Percentiles rank a stretch among this genome's conserved stretches.
Conservation (phyloP, 2,113 vertebrate species). For the Cisticola juncidis region DNA sequence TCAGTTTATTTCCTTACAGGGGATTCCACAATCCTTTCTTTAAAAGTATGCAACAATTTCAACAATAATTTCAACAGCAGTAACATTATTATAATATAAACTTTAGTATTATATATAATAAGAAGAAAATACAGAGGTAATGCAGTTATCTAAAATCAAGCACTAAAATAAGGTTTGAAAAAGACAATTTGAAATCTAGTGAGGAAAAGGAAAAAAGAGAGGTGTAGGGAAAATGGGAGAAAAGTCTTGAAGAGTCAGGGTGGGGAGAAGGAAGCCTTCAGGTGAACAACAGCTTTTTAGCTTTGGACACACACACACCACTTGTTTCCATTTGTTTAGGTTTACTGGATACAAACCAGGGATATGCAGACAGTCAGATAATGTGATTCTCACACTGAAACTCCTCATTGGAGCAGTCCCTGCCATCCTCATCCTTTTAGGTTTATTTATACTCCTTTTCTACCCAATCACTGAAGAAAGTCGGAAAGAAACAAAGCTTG, state of each 20-base stretch:
- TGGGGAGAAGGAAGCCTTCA: not conserved
- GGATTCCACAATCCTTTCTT: not conserved
- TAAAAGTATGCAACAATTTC: not conserved
- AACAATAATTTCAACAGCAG: not conserved
- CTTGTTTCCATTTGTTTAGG: slow-evolving; percentile 68
- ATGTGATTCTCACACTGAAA: slow-evolving; percentile 88
- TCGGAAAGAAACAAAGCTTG: slow-evolving; percentile 77
- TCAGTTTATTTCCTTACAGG: not conserved
- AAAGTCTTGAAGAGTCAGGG: not conserved
- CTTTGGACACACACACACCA: not conserved
- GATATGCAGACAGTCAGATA: slow-evolving; percentile 81
- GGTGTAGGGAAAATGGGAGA: not conserved
- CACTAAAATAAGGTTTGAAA: not conserved
- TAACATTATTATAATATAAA: not conserved
- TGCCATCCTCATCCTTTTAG: slow-evolving; percentile 84
- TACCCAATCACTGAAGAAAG: slow-evolving; percentile 87
- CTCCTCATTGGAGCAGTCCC: slow-evolving; percentile 90
- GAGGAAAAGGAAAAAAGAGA: not conserved
- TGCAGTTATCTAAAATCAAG: not conserved
- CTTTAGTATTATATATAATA: not conserved
- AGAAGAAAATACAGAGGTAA: not conserved
- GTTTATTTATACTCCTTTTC: slow-evolving; percentile 85
- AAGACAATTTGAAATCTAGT: not conserved
- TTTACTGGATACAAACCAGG: slow-evolving; percentile 89
- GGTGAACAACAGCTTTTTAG: not conserved